Base-by-base conservation (phyloP, 2,888 invertebrate genomes). In the Elegia similella region DNA sequence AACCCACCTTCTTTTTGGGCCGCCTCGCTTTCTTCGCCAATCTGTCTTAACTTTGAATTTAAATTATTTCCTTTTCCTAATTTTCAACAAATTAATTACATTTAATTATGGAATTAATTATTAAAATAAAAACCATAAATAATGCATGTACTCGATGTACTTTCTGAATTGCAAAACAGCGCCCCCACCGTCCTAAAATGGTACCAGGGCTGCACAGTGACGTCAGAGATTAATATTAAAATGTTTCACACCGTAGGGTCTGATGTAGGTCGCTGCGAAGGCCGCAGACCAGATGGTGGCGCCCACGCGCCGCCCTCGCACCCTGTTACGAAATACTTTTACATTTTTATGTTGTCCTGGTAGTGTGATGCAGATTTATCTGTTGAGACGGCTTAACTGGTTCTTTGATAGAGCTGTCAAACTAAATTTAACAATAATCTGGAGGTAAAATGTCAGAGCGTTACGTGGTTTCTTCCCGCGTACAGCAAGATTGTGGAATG, bases 201-300 rank as follows among this genome's bases (percentile, higher is more conserved):
- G 42, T 48, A 48, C 38, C 56, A 56, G 56, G 56, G 56, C 56
- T 56, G 48, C 56, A 48, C 29, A 42, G 15, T 56, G 56, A 56
- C 56, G 56, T 56, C 56, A 56, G 38, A 15, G 42, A 56, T 56
- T 56, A 48, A 56, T 56, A 56, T 56, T 56, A 30, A 48, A 56
- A 42, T 55, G 17, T 53, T 53, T 43, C 47, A 73, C 65, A 56
- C 60, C 66, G 64, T 66, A 73, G 70, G 73, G 73, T 66, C 61
- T 64, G 62, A 70, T 68, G 78, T 74, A 73, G 75, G 82, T 67
- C 67, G 75, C 58, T 65, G 42, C 66, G 70, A 84, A 86, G 88
- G 85, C 65, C 73, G 67, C 61, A 64, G 61, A 73, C 73, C 83
- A 84, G 83, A 84, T 86, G 86, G 76, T 65, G 42, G 62, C 76